A percentile compares a stretch with the other conserved stretches of the same genome.
phyloP scores from a whole-genome alignment of 2,113 vertebrate species.

The Athene noctua region DNA sequence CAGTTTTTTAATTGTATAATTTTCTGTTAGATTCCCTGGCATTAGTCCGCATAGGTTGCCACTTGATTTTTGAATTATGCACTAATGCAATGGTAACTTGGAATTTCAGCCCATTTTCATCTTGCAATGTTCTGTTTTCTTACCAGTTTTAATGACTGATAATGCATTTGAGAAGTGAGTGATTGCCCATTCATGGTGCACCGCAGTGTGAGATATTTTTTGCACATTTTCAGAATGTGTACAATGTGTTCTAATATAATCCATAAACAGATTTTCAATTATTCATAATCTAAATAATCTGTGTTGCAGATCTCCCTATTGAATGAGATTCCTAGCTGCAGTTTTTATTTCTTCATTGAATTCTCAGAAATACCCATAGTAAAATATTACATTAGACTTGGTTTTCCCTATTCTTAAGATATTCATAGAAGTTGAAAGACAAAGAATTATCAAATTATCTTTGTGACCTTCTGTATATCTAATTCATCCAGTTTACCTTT shows the following conservation, averaged over 20 bases:
- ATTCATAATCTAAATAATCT: neutral
- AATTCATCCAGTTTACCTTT: neutral
- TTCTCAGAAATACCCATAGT: neutral
- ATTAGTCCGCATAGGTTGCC: neutral
- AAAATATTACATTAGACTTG: neutral
- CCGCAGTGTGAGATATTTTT: neutral
- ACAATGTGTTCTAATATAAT: neutral
- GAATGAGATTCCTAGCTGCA: neutral
- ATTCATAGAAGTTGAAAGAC: neutral
- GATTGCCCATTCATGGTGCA: neutral
- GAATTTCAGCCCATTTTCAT: neutral
- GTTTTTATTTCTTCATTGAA: neutral
- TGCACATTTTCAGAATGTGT: neutral
- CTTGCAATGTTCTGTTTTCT: neutral
- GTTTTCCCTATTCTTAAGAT: neutral
- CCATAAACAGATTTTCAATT: neutral
- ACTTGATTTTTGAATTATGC: neutral
- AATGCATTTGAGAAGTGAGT: neutral
- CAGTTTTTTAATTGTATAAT: neutral
- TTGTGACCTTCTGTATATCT: neutral
- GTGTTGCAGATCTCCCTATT: neutral
- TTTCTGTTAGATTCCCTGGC: neutral
- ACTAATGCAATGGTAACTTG: neutral
- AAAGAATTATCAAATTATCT: neutral
- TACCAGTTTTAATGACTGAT: neutral